Base-by-base conservation (phyloP, 2,113 vertebrate species). In the Cricetomys ansorgei region DNA sequence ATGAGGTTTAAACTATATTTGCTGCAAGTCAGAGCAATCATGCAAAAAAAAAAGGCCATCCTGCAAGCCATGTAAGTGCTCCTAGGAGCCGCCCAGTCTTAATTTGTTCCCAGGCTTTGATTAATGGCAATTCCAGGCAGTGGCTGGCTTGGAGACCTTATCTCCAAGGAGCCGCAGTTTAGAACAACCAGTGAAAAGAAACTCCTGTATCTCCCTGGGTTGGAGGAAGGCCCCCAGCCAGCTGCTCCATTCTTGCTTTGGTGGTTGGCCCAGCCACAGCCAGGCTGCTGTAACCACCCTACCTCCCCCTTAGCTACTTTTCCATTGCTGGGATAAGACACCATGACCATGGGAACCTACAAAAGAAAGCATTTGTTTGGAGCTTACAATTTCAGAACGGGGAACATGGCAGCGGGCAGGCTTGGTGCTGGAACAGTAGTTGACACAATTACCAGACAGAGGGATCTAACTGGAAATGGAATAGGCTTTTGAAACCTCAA, bases 41-140 rank as follows among this genome's bases (percentile, higher is more conserved):
- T 0, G 13, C 75, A 62, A 89, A 81, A 45, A 84, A 21, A 84
- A 15, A 62, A 93, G 89, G 77, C 50, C 91, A 93, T 69, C 43
- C 76, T 81, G 11, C 55, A 53, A 73, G 91, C 55, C n/a, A 21
- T 50, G 34, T 23, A 31, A 92, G 31, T 15, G 37, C 45, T 83
- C 72, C 77, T 59, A 55, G 87, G 94, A 97, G 65, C 92, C 75
- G 53, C 79, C 89, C 5, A n/a, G 53, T 50, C 55, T 89, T 89
- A 50, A 40, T 73, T 96, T 89, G 86, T 97, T 91, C 73, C 62
- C 91, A 91, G 94, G 92, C 93, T 67, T 95, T 95, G 94, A 96
- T 96, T 91, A 91, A 96, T 96, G 93, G 64, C 73, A 89, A 94
- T 94, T 94, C 89, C 83, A 94, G 86, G 93, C 84, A 13, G 25